These are phyloP conservation scores for Pasiphila rectangulata DNA, from an alignment of 2,888 invertebrate species.

Conservation along the genomic window DNA sequence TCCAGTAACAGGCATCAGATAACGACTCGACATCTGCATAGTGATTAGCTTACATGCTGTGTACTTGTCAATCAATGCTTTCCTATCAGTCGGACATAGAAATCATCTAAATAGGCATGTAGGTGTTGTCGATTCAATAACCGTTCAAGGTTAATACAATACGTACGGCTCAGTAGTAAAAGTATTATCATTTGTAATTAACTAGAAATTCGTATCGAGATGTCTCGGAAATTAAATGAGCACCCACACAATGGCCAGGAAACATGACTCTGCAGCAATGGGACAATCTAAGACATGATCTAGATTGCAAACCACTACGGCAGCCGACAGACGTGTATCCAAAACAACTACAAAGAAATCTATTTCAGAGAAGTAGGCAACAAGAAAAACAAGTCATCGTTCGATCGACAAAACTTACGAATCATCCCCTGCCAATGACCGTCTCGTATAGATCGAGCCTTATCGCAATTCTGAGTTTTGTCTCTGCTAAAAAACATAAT, in stretches of 20 bases:
- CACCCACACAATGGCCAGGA: constrained; percentile 61
- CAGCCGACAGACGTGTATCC: constrained; percentile 62
- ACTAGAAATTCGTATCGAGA: constrained; percentile 63
- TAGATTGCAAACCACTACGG: constrained; percentile 71
- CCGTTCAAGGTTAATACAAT: constrained; percentile 55
- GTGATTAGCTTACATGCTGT: constrained; percentile 59
- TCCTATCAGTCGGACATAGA: constrained; percentile 45
- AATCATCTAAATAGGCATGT: constrained; percentile 49
- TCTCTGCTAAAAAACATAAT: constrained; percentile 58
- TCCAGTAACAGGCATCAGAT: constrained; percentile 56
- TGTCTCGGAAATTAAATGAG: constrained; percentile 64
- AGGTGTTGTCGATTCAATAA: constrained; percentile 46
- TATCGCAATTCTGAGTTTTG: constrained; percentile 45
- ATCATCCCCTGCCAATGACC: constrained; percentile 78
- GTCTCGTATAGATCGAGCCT: constrained; percentile 60
- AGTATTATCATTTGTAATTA: constrained; percentile 64
- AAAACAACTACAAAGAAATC: constrained; percentile 72
- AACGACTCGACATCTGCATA: constrained; percentile 62
- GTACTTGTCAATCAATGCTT: constrained; percentile 66
- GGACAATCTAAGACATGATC: constrained; percentile 76
- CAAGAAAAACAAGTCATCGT: constrained; percentile 63
- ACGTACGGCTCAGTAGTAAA: constrained; percentile 39
- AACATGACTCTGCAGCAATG: constrained; percentile 70
- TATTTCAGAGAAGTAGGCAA: constrained; percentile 63
- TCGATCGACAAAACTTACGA: constrained; percentile 64